A percentile compares a stretch with the other conserved stretches of the same genome.
These are phyloP conservation scores for Alouatta palliata DNA, from an alignment of 2,113 vertebrate genomes.

Conservation along the genomic window DNA sequence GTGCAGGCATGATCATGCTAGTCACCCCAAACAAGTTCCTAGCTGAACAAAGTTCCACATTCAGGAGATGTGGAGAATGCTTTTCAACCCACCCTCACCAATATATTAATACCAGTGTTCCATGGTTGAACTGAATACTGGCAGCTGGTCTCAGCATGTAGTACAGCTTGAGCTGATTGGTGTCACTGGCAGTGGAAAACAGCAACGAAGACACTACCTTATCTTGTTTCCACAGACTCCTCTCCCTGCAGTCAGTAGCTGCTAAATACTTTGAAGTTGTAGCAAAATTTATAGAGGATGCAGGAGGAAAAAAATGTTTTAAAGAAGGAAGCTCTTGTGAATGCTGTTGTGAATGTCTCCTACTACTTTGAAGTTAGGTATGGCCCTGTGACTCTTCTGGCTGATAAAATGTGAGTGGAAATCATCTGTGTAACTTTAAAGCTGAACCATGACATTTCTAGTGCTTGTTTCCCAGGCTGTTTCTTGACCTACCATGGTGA, in stretches of 20 bases:
- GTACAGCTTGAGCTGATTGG: not conserved
- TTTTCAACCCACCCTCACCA: not conserved
- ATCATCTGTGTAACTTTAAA: conserved; percentile 4
- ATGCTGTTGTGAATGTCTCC: not conserved
- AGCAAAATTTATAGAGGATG: not conserved
- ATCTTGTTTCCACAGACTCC: not conserved
- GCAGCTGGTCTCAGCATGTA: no score
- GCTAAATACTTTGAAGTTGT: not conserved
- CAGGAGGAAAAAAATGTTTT: not conserved
- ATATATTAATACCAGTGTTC: not conserved
- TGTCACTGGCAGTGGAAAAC: not conserved
- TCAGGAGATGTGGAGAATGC: not conserved
- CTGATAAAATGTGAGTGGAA: not conserved
- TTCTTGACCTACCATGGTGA: not conserved
- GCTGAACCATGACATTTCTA: not conserved
- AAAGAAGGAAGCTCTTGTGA: not conserved
- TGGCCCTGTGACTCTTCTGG: not conserved
- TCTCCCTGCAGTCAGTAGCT: rapidly evolving
- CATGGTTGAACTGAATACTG: not conserved
- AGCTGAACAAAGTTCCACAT: not conserved
- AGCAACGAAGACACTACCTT: not conserved
- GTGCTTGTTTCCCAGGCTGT: not conserved
- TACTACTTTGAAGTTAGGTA: not conserved
- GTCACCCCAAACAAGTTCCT: not conserved
- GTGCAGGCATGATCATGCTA: not conserved